Conservation (phyloP, 23 tunicate species). For the Diplosoma virens region DNA sequence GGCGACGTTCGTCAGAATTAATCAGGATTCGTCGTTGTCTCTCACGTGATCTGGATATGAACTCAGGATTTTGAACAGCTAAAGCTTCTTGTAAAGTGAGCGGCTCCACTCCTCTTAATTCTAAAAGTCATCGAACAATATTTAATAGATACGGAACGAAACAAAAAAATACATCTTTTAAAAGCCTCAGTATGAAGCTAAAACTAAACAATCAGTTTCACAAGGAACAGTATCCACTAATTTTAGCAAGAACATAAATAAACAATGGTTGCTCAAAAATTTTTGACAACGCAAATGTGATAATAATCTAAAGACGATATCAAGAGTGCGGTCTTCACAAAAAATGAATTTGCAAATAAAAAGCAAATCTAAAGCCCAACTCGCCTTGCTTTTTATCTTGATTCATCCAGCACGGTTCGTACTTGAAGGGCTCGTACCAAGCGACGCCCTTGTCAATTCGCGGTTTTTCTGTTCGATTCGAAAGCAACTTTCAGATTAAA, state of each 20-base stretch:
- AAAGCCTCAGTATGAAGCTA: no score
- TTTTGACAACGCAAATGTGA: no score
- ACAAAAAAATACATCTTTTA: no score
- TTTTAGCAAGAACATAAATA: no score
- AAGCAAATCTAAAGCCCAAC: neutral
- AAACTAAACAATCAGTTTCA: no score
- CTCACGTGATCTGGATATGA: slow-evolving; percentile 62
- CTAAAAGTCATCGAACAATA: neutral
- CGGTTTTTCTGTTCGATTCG: slow-evolving; percentile 1
- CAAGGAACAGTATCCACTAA: no score
- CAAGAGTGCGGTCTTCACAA: no score
- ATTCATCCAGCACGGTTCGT: slow-evolving; percentile 58
- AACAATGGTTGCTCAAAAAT: no score
- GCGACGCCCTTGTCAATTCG: slow-evolving; percentile 38
- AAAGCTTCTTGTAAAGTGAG: slow-evolving; percentile 70
- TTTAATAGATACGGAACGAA: neutral
- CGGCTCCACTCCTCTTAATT: slow-evolving; percentile 25
- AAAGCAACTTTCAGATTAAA: no score
- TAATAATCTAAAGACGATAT: no score
- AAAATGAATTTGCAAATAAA: neutral
- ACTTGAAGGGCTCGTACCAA: slow-evolving; percentile 85
- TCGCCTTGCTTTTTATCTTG: neutral
- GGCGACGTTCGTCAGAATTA: slow-evolving; percentile 66
- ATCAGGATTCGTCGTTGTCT: slow-evolving; percentile 62
- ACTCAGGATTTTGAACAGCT: slow-evolving; percentile 32